A percentile compares a stretch with the other conserved stretches of the same genome.
Conservation (phyloP, 35 echinoderm and acorn worm species). For the Apostichopus parvimensis region DNA sequence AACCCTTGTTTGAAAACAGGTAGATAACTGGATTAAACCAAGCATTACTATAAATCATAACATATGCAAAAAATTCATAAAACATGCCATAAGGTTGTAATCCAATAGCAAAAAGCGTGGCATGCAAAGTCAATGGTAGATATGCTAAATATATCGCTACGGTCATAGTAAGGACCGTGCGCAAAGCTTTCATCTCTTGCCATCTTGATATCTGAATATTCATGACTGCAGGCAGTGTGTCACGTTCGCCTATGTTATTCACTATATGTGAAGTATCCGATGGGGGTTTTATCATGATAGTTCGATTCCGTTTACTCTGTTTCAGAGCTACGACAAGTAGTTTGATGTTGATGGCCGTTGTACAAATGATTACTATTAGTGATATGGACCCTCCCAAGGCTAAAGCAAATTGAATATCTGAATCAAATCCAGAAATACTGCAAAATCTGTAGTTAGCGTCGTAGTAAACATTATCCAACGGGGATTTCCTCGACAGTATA, state of each 20-base stretch:
- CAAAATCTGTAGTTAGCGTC: slow-evolving; percentile 4
- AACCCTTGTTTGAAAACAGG: slow-evolving; percentile 13
- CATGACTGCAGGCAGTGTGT: neutral
- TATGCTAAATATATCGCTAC: neutral
- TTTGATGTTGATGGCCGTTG: slow-evolving; percentile 23
- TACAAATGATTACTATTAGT: neutral
- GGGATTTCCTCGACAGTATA: neutral
- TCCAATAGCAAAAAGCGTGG: neutral
- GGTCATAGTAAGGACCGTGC: slow-evolving; percentile 28
- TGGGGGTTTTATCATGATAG: neutral
- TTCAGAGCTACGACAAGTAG: neutral
- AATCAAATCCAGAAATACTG: slow-evolving; percentile 12
- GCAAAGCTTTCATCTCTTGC: slow-evolving; percentile 35
- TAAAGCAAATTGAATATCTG: slow-evolving; percentile 29
- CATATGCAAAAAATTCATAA: slow-evolving; percentile 26
- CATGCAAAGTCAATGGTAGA: slow-evolving; percentile 20
- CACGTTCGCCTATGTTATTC: neutral
- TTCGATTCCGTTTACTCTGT: slow-evolving; percentile 27
- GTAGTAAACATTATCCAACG: slow-evolving; percentile 23
- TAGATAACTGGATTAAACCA: slow-evolving; percentile 45
- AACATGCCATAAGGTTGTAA: neutral
- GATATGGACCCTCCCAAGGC: neutral
- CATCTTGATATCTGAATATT: slow-evolving; percentile 24
- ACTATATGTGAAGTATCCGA: neutral
- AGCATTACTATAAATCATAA: slow-evolving; percentile 6